These are phyloP conservation scores for Oncorhynchus nerka DNA, from an alignment of 2,113 vertebrate genomes.

Conservation along the genomic window DNA sequence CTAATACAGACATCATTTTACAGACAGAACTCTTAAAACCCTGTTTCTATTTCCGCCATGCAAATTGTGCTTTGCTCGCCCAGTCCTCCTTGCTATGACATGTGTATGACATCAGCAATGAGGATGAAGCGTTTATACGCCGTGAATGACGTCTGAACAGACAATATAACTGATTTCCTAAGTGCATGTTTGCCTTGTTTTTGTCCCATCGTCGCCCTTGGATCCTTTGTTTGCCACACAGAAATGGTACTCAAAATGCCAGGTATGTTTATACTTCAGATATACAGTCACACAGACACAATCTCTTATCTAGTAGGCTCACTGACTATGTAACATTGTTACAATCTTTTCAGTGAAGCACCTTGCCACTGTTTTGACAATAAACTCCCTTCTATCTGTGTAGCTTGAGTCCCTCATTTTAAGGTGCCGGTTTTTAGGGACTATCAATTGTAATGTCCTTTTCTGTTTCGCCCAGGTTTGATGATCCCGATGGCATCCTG, in stretches of 20 bases:
- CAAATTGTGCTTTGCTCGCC: not conserved
- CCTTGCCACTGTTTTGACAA: not conserved
- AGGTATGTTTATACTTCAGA: slow-evolving; percentile 61
- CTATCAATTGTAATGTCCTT: not conserved
- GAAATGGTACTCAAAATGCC: slow-evolving; percentile 66
- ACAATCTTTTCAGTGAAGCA: not conserved
- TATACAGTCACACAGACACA: not conserved
- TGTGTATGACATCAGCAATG: not conserved
- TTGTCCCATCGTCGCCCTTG: slow-evolving; percentile 50
- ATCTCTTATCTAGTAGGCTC: not conserved
- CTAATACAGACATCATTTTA: not conserved
- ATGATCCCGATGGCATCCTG: slow-evolving; percentile 71
- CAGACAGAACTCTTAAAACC: not conserved
- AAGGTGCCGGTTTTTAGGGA: not conserved
- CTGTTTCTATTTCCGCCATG: slow-evolving; percentile 1
- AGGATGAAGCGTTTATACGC: not conserved
- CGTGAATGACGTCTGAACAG: slow-evolving; percentile 1
- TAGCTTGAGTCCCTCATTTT: slow-evolving; percentile 7
- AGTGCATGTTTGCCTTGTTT: slow-evolving; percentile 71
- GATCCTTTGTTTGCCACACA: slow-evolving; percentile 52
- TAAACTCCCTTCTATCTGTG: not conserved
- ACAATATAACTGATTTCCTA: slow-evolving; percentile 46
- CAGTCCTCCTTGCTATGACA: not conserved
- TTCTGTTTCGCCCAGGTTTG: slow-evolving; percentile 72
- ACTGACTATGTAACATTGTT: not conserved